A percentile compares a stretch with the other conserved stretches of the same genome.
Evolutionary conservation across 2,888 invertebrate genomes (phyloP).

Genomic region (Steinernema hermaphroditum): DNA sequence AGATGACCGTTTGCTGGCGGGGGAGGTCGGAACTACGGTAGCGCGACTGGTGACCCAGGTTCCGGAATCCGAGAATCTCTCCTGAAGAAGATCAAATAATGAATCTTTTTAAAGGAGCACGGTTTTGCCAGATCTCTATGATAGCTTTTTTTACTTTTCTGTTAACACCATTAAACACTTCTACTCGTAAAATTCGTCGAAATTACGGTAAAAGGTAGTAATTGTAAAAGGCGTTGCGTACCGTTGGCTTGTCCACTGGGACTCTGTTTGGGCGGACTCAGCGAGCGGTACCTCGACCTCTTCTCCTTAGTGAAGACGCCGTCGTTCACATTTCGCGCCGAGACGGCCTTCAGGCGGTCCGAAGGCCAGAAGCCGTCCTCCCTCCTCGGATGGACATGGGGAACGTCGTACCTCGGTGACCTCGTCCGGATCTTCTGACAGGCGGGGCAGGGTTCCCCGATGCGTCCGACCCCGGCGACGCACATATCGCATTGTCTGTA

Average conservation of each 20-base stretch:
- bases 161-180: too few species aligned
- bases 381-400: not conserved
- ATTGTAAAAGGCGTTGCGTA: not conserved
- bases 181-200: too few species aligned
- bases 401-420: slow-evolving; percentile 10
- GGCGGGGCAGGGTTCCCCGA: slow-evolving; percentile 32
- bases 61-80: slow-evolving; percentile 19
- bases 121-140: not conserved
- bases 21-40: slow-evolving; percentile 1
- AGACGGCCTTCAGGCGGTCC: not conserved
- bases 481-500: slow-evolving; percentile 35
- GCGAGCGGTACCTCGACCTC: not conserved
- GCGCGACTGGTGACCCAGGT: slow-evolving; percentile 12
- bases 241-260: not conserved
- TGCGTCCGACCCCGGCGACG: slow-evolving; percentile 11
- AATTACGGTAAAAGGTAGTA: too few species aligned
- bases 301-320: not conserved
- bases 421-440: slow-evolving; percentile 21
- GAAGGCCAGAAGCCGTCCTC: not conserved
- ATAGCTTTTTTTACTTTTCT: slow-evolving; percentile 6
- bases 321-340: slow-evolving; percentile 15
- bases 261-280: slow-evolving; percentile 12
- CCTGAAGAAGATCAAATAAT: slow-evolving; percentile 15
- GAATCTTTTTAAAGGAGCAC: not conserved
- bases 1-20: slow-evolving; percentile 31